Percentiles rank a stretch among this genome's conserved stretches.
phyloP scores from a whole-genome alignment of 2,888 invertebrate genomes.

The Melanchra persicariae region DNA sequence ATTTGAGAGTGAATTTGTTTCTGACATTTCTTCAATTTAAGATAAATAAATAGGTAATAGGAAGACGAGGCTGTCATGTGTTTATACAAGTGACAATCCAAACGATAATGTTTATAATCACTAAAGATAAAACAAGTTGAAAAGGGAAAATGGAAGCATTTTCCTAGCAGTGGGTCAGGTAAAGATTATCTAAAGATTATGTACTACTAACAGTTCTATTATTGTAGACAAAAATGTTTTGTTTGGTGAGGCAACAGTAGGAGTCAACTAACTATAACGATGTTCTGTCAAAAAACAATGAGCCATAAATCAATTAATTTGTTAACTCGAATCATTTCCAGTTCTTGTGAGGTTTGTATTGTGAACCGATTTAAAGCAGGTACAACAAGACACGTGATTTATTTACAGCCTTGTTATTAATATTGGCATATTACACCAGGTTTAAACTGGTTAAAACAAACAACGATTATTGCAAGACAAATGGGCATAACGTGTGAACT shows the following conservation, averaged over 20 bases:
- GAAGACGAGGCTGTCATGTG: background rate
- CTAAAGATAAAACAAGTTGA: background rate
- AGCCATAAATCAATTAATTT: constrained; percentile 20
- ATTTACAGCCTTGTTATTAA: constrained; percentile 47
- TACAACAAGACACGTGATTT: constrained; percentile 29
- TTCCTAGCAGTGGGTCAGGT: background rate
- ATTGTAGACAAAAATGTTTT: background rate
- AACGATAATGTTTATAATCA: background rate
- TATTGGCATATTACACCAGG: constrained; percentile 44
- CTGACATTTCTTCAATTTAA: constrained; percentile 15
- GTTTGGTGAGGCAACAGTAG: background rate
- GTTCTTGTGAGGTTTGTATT: constrained; percentile 45
- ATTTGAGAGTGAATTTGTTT: constrained; percentile 19
- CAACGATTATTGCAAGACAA: constrained; percentile 29
- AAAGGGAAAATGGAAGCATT: background rate
- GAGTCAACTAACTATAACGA: constrained; percentile 10
- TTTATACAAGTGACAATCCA: background rate
- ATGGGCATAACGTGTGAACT: constrained; percentile 46
- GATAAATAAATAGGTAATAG: background rate
- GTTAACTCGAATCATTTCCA: constrained; percentile 23
- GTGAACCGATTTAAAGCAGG: constrained; percentile 37
- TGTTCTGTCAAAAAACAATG: constrained; percentile 29
- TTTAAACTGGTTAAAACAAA: constrained; percentile 48
- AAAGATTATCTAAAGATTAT: background rate
- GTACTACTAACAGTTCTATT: too few species aligned